These are phyloP conservation scores for Stegostoma tigrinum DNA, from an alignment of 2,113 vertebrate genomes.

Conservation along the genomic window DNA sequence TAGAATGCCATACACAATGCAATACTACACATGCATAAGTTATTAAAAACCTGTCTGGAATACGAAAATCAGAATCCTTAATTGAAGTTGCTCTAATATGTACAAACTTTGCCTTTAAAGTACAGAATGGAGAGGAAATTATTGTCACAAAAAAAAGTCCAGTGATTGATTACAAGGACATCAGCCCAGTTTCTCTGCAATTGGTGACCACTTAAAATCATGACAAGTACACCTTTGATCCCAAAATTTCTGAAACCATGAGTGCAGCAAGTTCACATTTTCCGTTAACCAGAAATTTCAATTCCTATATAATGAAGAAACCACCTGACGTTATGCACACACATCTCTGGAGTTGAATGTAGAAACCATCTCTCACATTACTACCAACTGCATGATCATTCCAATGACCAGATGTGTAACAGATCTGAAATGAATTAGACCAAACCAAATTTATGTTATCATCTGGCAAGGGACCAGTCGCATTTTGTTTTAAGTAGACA, in stretches of 20 bases:
- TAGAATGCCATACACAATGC: background rate
- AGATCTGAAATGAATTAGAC: too few species aligned
- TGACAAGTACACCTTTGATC: too few species aligned
- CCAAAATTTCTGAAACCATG: background rate
- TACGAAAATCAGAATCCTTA: background rate
- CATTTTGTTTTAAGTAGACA: too few species aligned
- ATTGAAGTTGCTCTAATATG: background rate
- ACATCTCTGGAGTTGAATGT: background rate
- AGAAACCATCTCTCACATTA: background rate
- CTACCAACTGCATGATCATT: background rate
- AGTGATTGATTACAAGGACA: background rate
- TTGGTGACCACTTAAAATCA: background rate
- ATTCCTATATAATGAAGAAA: background rate
- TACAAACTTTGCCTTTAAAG: background rate
- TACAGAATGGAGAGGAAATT: background rate
- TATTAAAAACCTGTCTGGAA: background rate
- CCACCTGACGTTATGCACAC: background rate
- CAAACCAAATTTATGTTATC: too few species aligned
- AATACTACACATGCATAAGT: background rate
- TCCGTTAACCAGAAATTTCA: background rate
- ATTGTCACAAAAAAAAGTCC: background rate
- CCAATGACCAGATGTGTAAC: background rate
- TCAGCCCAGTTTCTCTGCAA: background rate
- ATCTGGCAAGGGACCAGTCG: too few species aligned
- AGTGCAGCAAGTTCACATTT: background rate